A percentile compares a stretch with the other conserved stretches of the same genome.
Evolutionary conservation across 2,888 invertebrate species (phyloP).

Genomic region (Stramonita haemastoma): DNA sequence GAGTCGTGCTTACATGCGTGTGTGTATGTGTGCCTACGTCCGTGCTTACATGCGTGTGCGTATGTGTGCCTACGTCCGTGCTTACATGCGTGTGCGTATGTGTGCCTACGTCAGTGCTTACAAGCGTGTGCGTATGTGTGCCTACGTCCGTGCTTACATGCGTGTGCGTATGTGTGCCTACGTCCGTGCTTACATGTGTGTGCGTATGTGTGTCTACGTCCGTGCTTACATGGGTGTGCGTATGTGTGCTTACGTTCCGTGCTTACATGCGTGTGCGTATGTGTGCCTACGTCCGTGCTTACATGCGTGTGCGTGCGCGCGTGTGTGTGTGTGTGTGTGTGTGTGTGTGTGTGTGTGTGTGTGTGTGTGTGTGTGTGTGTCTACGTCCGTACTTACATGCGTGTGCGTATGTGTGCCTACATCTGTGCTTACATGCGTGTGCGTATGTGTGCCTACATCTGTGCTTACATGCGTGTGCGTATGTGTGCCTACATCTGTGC

Average conservation of each 20-base stretch:
- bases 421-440: background rate
- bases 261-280: constrained; percentile 6
- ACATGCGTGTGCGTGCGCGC: background rate
- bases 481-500: background rate
- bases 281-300: constrained; percentile 2
- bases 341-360: constrained; percentile 25
- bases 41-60: constrained; percentile 4
- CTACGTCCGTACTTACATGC: background rate
- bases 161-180: too few relatives aligned
- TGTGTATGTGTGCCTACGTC: constrained; percentile 1
- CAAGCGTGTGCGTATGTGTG: background rate
- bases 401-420: background rate
- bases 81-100: background rate
- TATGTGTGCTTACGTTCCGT: constrained; percentile 12
- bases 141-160: too few relatives aligned
- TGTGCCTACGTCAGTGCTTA: background rate
- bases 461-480: background rate
- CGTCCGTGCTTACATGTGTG: constrained; percentile 2
- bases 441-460: background rate
- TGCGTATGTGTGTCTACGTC: constrained; percentile 12
- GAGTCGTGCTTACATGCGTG: constrained; percentile 3
- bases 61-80: constrained; percentile 11
- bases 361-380: constrained; percentile 26
- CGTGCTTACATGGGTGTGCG: background rate
- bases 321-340: constrained; percentile 1